Evolutionary conservation across 2,888 invertebrate species (phyloP), one percentile per base, ranked within the genome.

Genomic region (Drosophila neonasuta): DNA sequence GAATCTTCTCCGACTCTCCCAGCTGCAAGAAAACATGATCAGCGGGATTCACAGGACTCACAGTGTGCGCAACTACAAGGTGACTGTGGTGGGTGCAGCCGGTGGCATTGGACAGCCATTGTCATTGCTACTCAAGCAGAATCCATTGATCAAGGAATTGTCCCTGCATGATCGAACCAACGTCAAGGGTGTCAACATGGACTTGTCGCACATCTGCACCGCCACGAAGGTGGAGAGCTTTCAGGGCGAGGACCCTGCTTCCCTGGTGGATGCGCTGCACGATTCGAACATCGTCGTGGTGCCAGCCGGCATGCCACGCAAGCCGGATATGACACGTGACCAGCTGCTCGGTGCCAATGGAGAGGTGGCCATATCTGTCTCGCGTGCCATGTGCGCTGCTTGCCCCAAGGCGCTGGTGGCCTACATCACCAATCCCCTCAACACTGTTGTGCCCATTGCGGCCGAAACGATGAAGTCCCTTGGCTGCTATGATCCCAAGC

Each of bases 81-180:
- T 75, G 42, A 95, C 97, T 65, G 96, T 99, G 62, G 94, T 97
- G 89, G 99, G 99, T 50, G 99, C 98, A 0, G 94, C 95, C 77
- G 99, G 99, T 59, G 99, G 99, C 54, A 99, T 99, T 87, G 99
- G 99, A 1, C 98, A 99, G 91, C 98, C 99, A 7, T 91, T 99
- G 80, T 95, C 97, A 1, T 92, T 99, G 66, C 93, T 99, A 24
- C 91, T 99, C 76, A 99, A 99, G 91, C 94, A 95, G 80, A 96
- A 96, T 85, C 96, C 96, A 1, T 91, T 96, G 63, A 93, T 99
- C 41, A 94, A 94, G 17, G 94, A 95, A 83, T 92, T 99, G 74
- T 94, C 96, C 0, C 92, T 99, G 32, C 99, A 96, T 89, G 99
- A 99, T 92, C 94, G 99, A 83, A 96, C 96, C 29, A 94, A 95